Base-by-base conservation (phyloP, 1,140 invertebrate species). In the Eriosoma lanigerum region DNA sequence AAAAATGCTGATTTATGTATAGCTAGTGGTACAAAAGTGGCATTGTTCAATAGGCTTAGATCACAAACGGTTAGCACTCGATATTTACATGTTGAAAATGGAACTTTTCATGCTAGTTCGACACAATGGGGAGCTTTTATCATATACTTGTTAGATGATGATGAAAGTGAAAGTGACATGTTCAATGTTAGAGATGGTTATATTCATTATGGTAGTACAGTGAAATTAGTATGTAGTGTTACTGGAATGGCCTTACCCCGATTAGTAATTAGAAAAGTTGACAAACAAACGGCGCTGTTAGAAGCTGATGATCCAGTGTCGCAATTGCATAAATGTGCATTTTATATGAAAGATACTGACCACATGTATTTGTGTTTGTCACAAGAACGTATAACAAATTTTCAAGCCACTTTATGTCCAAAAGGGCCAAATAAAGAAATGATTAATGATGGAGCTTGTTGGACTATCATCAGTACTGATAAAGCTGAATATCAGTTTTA, bases 1-100 rank as follows among this genome's bases (percentile, higher is more conserved):
- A 99, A 99, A 87, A 99, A 99, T 88, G 96, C 97, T n/a, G 98
- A 99, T 87, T 89, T 99, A 83, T 99, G 98, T 88, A 99, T 99
- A 85, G 97, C 97, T 58, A 98, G 96, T 87, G 98, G 98, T 66
- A 99, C 97, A 15, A 98, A 98, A 89, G 97, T 99, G 32, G 98
- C 98, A n/a, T 88, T 99, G 32, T 99, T 99, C 86, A 99, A 99
- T 89, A 90, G 98, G 78, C 88, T 99, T 81, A 90, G 98, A 81
- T 99, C 98, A 75, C 98, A 99, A 85, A 99, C 98, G 44, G 98
- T 99, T 8, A 98, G 96, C 80, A 99, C 98, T 0, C 90, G 98
- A 60, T 99, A 99, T 87, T 89, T 99, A 66, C 98, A 99, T 88
- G 98, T 99, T 24, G 98, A 99, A 86, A 97, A 98, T 88, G 95